Conservation (phyloP, 2,113 vertebrate species). For the Poeciliopsis occidentalis region DNA sequence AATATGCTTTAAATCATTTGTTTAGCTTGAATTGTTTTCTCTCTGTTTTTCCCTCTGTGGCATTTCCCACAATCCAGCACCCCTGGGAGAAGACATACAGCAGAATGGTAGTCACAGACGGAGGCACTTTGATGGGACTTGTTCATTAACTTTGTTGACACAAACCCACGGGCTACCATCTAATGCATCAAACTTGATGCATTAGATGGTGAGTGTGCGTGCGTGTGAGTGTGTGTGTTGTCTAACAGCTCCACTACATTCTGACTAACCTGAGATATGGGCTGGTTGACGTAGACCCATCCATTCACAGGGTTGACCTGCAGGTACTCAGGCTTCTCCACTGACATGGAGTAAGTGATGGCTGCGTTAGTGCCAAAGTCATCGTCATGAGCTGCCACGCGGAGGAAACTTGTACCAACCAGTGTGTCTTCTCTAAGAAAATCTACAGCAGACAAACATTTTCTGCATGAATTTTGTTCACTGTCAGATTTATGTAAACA, state of each 20-base stretch:
- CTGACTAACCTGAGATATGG: constrained; percentile 84
- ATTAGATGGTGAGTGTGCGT: constrained; percentile 12
- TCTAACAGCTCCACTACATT: constrained; percentile 15
- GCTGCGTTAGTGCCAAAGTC: constrained; percentile 87
- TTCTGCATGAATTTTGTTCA: neutral
- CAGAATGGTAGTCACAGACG: constrained; percentile 29
- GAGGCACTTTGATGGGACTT: constrained; percentile 49
- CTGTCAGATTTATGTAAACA: neutral
- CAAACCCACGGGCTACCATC: constrained; percentile 35
- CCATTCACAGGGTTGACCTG: constrained; percentile 86
- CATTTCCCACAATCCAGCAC: constrained; percentile 34
- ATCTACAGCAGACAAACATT: constrained; percentile 69
- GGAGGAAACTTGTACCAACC: constrained; percentile 89
- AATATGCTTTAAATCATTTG: constrained; percentile 44
- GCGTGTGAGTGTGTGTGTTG: neutral
- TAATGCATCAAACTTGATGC: constrained; percentile 3
- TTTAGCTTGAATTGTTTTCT: constrained; percentile 40
- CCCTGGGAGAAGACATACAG: constrained; percentile 33
- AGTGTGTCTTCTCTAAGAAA: constrained; percentile 87
- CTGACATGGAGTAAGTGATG: constrained; percentile 83
- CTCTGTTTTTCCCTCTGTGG: constrained; percentile 18
- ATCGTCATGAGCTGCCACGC: constrained; percentile 85
- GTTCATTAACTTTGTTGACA: constrained; percentile 62
- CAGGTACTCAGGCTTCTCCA: constrained; percentile 84
- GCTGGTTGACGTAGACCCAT: constrained; percentile 89